A percentile compares a stretch with the other conserved stretches of the same genome.
phyloP scores from a whole-genome alignment of 1,140 invertebrate genomes.

The Yoshiicerus persimilis region DNA sequence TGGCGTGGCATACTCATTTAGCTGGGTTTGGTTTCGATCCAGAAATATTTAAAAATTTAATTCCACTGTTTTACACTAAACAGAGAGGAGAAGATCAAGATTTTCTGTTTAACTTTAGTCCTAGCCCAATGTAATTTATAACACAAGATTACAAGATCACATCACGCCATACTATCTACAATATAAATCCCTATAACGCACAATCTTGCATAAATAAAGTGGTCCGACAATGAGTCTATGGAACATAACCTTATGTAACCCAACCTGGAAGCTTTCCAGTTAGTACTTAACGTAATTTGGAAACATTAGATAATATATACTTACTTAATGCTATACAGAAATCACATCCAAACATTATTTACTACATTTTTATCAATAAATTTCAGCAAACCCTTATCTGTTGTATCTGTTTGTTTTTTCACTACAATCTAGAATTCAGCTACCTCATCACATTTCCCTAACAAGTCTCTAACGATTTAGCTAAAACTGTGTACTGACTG shows the following conservation, averaged over 20 bases:
- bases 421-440: too few species aligned
- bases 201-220: not conserved
- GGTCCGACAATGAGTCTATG: not conserved
- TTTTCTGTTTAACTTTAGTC: not conserved
- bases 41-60: not conserved
- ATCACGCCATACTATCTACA: not conserved
- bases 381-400: not conserved
- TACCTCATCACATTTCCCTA: not conserved
- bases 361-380: not conserved
- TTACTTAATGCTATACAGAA: not conserved
- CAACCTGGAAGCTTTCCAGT: constrained; percentile 2
- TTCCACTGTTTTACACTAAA: not conserved
- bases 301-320: not conserved
- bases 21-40: not conserved
- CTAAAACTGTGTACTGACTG: not conserved
- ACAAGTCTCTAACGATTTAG: not conserved
- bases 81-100: not conserved
- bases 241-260: constrained; percentile 7
- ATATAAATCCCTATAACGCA: not conserved
- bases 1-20: too few species aligned
- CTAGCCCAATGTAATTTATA: not conserved
- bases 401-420: not conserved
- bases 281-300: not conserved
- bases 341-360: not conserved
- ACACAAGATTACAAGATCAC: not conserved